Conservation (phyloP, 2,888 invertebrate genomes). For the Lasioglossum vierecki region DNA sequence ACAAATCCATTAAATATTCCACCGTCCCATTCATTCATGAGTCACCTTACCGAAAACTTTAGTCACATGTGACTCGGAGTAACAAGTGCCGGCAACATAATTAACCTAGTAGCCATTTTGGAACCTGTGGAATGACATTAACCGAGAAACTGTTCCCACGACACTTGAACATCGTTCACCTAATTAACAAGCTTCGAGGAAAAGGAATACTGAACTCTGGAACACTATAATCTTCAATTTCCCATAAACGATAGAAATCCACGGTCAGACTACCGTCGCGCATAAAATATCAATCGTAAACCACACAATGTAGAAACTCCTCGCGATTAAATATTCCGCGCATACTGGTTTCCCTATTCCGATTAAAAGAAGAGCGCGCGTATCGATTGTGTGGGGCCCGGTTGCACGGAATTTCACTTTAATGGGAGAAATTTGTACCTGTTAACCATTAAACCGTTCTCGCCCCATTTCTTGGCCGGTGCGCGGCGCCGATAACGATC, state of each 20-base stretch:
- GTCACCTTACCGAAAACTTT: neutral
- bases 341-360: neutral
- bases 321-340: neutral
- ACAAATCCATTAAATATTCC: neutral
- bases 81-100: neutral
- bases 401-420: constrained; percentile 60
- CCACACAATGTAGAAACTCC: constrained; percentile 6
- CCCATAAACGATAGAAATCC: neutral
- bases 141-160: neutral
- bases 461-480: constrained; percentile 49
- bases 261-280: neutral
- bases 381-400: constrained; percentile 20
- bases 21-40: neutral
- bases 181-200: neutral
- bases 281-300: constrained; percentile 2
- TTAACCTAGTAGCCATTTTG: neutral
- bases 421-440: constrained; percentile 67
- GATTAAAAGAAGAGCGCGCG: constrained; percentile 34
- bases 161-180: neutral
- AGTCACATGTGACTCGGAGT: neutral
- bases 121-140: constrained; percentile 2
- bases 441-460: constrained; percentile 56
- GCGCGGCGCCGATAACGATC: constrained; percentile 59
- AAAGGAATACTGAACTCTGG: neutral
- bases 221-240: neutral